Evolutionary conservation across 2,797 vertebrate species (phyloP).

Genomic region (Notamacropus eugenii): DNA sequence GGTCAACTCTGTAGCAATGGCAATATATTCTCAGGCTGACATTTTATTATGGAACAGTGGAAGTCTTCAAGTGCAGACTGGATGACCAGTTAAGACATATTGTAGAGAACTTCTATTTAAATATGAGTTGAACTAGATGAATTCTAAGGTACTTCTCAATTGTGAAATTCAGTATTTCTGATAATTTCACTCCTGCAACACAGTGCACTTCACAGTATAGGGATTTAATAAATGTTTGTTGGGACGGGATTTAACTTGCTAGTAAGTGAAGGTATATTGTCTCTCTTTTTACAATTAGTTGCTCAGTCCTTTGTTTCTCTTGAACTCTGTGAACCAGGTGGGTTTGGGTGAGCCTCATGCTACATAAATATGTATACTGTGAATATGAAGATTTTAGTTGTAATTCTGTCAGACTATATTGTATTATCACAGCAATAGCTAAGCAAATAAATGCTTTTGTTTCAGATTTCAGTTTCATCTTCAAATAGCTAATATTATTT

Average conservation of each 20-base stretch:
- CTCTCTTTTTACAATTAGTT: neutral
- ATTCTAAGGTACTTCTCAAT: neutral
- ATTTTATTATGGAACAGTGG: neutral
- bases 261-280: neutral
- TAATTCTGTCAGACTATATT: constrained; percentile 37
- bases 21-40: neutral
- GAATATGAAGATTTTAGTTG: constrained; percentile 20
- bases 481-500: constrained; percentile 55
- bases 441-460: constrained; percentile 45
- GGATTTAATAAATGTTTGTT: constrained; percentile 28
- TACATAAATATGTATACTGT: neutral
- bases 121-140: neutral
- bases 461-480: constrained; percentile 53
- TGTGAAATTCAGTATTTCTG: neutral
- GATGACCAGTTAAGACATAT: neutral
- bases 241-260: neutral
- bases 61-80: neutral
- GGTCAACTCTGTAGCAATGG: neutral
- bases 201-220: neutral
- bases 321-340: constrained; percentile 34
- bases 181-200: neutral
- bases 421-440: constrained; percentile 2
- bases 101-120: neutral
- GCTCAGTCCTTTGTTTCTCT: neutral
- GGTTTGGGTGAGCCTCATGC: constrained; percentile 12